Evolutionary conservation across 1,140 invertebrate genomes (phyloP).

Genomic region (Spodoptera frugiperda): DNA sequence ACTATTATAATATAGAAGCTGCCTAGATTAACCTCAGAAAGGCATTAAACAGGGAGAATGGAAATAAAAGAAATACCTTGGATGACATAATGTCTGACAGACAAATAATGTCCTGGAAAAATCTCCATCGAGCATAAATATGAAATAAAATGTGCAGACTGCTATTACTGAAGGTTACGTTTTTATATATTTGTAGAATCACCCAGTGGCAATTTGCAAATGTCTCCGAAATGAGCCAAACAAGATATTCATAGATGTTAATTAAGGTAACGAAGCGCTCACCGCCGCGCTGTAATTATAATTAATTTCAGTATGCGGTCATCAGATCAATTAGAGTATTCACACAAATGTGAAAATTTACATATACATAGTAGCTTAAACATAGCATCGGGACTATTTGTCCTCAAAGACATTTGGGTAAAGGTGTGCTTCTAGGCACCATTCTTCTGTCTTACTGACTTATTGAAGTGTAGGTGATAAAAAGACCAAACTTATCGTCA

Average conservation of each 20-base stretch:
- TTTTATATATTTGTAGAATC: conserved; percentile 16
- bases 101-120: background rate
- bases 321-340: conserved; percentile 14
- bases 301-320: conserved; percentile 2
- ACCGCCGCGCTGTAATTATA: conserved; percentile 15
- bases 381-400: too few species aligned
- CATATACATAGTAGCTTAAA: too few species aligned
- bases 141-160: background rate
- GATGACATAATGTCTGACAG: background rate
- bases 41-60: background rate
- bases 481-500: too few species aligned
- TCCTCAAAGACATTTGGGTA: too few species aligned
- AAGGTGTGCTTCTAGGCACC: too few species aligned
- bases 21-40: too few species aligned
- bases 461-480: too few species aligned
- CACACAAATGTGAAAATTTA: conserved; percentile 5
- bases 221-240: conserved; percentile 22
- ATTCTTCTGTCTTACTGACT: too few species aligned
- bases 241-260: background rate
- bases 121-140: background rate
- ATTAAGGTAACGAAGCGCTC: conserved; percentile 28
- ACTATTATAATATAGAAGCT: too few species aligned
- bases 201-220: conserved; percentile 20
- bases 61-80: too few species aligned
- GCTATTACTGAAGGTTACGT: background rate